phyloP scores from a whole-genome alignment of 2,113 vertebrate species.

The Hassar affinis region DNA sequence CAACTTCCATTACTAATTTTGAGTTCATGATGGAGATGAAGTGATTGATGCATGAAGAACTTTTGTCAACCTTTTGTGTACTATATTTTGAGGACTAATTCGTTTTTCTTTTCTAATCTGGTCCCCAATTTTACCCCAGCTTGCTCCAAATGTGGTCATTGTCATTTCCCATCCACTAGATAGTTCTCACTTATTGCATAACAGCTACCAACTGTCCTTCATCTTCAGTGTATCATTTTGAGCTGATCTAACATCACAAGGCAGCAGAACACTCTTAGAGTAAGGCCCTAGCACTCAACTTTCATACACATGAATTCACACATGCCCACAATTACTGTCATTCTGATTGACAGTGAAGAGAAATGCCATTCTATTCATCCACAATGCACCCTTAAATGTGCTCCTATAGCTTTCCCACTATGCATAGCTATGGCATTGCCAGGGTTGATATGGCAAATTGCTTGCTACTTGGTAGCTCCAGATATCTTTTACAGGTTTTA shows the following conservation, averaged over 20 bases:
- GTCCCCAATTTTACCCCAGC: background rate
- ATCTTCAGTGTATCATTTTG: background rate
- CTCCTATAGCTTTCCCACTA: no score
- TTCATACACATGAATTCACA: background rate
- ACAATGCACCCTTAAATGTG: background rate
- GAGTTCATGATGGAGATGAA: background rate
- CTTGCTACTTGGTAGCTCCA: background rate
- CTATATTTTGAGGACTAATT: background rate
- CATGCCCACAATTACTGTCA: conserved; percentile 5
- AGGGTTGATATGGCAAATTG: background rate
- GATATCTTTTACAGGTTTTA: background rate
- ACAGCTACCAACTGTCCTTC: background rate
- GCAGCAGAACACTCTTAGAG: background rate
- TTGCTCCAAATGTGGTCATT: background rate
- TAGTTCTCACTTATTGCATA: background rate
- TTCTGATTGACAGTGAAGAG: background rate
- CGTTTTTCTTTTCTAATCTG: background rate
- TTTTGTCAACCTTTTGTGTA: background rate
- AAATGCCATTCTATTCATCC: background rate
- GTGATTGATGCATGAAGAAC: background rate
- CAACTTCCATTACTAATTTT: background rate
- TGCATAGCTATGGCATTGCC: background rate
- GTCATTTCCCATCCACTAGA: background rate
- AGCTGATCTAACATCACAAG: background rate
- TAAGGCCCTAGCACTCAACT: background rate